Evolutionary conservation across 2,113 vertebrate genomes (phyloP).

Genomic region (Sinosuthora webbiana): DNA sequence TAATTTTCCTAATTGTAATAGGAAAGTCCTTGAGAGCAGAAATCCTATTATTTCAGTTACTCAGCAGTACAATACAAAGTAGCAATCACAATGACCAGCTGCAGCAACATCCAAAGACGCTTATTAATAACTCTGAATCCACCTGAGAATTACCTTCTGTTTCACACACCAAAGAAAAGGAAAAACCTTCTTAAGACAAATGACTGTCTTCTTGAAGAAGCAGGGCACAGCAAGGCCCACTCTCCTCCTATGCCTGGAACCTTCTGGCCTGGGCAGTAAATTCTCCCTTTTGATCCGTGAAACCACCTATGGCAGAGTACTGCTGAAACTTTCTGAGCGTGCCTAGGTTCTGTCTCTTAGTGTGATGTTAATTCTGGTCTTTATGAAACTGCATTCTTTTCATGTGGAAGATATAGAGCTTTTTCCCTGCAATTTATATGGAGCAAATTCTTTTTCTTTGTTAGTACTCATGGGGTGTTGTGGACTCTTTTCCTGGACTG

Average conservation of each 20-base stretch:
- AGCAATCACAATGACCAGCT: not conserved
- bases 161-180: not conserved
- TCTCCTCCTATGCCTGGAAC: not conserved
- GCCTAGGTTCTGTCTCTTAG: not conserved
- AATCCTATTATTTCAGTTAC: not conserved
- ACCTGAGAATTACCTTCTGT: not conserved
- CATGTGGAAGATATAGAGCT: not conserved
- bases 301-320: not conserved
- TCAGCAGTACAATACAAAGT: not conserved
- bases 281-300: not conserved
- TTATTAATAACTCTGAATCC: not conserved
- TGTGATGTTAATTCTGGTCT: not conserved
- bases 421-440: not conserved
- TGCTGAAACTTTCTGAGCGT: not conserved
- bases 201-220: not conserved
- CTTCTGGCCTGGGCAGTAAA: not conserved
- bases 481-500: not conserved
- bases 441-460: not conserved
- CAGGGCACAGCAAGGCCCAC: not conserved
- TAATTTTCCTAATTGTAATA: not conserved
- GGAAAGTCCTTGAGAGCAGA: not conserved
- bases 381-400: not conserved
- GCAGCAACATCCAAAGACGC: not conserved
- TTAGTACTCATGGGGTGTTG: not conserved
- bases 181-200: not conserved